These are phyloP conservation scores for Rhegmatorhina hoffmannsi DNA, from an alignment of 2,113 vertebrate genomes.

Conservation along the genomic window DNA sequence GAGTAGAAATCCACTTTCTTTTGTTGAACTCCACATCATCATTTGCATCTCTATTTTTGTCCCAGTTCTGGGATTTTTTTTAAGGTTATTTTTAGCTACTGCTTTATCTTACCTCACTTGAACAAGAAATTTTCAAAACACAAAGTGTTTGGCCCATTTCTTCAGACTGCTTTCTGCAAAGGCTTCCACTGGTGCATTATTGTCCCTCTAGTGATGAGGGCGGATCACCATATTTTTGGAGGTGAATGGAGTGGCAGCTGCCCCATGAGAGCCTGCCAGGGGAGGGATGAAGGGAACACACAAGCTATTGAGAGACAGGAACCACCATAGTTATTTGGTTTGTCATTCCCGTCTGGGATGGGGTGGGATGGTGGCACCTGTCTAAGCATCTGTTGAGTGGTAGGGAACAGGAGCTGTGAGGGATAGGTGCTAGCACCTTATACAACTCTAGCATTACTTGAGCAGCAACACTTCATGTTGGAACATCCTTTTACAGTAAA, in stretches of 20 bases:
- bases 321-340: background rate
- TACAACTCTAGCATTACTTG: background rate
- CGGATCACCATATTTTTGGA: background rate
- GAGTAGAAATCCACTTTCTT: background rate
- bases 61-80: background rate
- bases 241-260: fast-evolving
- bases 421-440: background rate
- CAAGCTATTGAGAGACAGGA: fast-evolving
- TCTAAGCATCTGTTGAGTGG: background rate
- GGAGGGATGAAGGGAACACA: fast-evolving
- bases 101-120: background rate
- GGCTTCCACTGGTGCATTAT: background rate
- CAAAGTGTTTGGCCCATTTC: background rate
- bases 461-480: fast-evolving
- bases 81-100: background rate
- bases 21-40: background rate
- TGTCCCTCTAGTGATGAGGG: fast-evolving
- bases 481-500: background rate
- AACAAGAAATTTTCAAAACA: background rate
- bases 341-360: background rate
- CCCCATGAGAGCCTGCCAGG: fast-evolving
- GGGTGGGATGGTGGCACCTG: background rate
- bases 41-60: background rate
- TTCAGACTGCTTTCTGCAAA: background rate
- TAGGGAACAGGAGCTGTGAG: background rate